These are phyloP conservation scores for Ophion costatus DNA, from an alignment of 2,888 invertebrate genomes.

Conservation along the genomic window DNA sequence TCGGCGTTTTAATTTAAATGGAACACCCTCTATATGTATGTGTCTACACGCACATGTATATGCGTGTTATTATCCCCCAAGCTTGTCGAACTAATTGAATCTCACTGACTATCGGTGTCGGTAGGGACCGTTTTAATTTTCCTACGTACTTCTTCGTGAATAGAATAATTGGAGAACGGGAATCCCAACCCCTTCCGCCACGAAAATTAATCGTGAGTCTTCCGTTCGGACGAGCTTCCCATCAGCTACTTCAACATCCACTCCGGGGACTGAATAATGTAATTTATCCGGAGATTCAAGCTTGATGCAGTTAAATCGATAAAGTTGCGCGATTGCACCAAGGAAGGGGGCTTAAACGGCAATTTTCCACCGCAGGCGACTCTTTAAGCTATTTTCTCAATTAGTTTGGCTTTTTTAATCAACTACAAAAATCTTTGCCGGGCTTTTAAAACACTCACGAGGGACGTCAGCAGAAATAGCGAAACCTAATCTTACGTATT, in stretches of 20 bases:
- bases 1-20: too few species aligned
- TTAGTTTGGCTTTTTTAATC: not conserved
- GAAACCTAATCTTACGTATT: too few species aligned
- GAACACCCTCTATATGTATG: too few species aligned
- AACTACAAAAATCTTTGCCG: too few species aligned
- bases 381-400: not conserved
- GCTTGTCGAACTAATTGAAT: conserved; percentile 63
- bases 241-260: conserved; percentile 60
- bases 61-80: not conserved
- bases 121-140: conserved; percentile 51
- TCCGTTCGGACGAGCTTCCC: conserved; percentile 74
- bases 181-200: conserved; percentile 61
- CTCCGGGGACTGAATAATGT: conserved; percentile 43
- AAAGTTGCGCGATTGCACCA: conserved; percentile 5
- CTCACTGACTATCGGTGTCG: conserved; percentile 39
- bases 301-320: conserved; percentile 56
- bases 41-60: not conserved
- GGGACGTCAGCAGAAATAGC: too few species aligned
- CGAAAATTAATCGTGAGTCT: conserved; percentile 78
- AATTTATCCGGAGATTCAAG: conserved; percentile 53
- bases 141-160: conserved; percentile 23
- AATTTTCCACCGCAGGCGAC: not conserved
- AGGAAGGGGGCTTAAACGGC: not conserved
- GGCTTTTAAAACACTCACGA: too few species aligned
- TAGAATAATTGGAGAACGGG: conserved; percentile 48